Percentiles rank a stretch among this genome's conserved stretches.
Evolutionary conservation across 2,113 vertebrate genomes (phyloP).

Genomic region (Gadus chalcogrammus): DNA sequence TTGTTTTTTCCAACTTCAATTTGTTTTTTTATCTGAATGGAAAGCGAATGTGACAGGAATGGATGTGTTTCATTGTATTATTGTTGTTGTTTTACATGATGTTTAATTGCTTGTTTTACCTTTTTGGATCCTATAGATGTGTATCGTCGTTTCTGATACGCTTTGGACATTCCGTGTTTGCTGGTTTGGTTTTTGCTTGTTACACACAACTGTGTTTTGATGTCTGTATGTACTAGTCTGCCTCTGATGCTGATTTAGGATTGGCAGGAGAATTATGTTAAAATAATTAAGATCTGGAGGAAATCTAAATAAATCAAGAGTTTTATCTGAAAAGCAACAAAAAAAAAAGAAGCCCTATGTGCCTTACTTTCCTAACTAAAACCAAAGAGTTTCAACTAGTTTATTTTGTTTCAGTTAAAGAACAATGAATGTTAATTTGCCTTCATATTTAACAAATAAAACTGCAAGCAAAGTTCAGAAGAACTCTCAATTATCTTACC

Average conservation of each 20-base stretch:
- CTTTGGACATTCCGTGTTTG: constrained; percentile 21
- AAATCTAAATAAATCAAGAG: constrained; percentile 2
- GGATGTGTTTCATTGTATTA: neutral
- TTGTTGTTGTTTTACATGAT: neutral
- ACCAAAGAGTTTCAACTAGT: constrained; percentile 60
- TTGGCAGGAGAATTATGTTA: constrained; percentile 30
- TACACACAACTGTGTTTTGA: constrained; percentile 37
- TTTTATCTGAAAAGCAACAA: constrained; percentile 23
- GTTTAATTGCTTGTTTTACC: neutral
- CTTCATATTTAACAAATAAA: constrained; percentile 59
- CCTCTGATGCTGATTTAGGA: constrained; percentile 22
- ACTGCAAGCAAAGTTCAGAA: neutral
- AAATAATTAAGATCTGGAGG: constrained; percentile 19
- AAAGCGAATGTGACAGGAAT: neutral
- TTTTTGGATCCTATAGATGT: neutral
- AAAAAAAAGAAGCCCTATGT: constrained; percentile 38
- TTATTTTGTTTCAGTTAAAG: constrained; percentile 56
- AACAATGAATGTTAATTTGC: constrained; percentile 49
- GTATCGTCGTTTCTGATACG: constrained; percentile 27
- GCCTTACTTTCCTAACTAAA: constrained; percentile 60
- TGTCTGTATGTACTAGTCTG: constrained; percentile 3
- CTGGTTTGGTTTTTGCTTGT: constrained; percentile 25
- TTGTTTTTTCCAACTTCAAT: neutral
- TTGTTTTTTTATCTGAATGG: too few relatives aligned
- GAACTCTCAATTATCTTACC: neutral